Base-by-base conservation (phyloP, 2,888 invertebrate genomes). In the Leucophora obtusa region DNA sequence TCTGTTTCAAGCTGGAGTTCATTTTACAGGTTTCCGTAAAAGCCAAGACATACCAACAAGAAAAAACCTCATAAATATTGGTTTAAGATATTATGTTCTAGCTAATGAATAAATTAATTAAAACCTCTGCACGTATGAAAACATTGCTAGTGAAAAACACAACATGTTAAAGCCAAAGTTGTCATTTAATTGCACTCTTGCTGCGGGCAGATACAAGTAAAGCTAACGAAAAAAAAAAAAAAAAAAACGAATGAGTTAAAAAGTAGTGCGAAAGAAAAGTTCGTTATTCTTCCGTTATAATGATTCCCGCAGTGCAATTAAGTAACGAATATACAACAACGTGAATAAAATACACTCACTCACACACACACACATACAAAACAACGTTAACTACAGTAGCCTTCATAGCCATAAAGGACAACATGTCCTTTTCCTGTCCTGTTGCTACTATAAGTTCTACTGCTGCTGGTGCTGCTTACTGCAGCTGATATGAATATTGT, bases 301-400 rank as follows among this genome's bases (percentile, higher is more conserved):
- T 78, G 77, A 77, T 70, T 79, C 82, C 83, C 79, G 77, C 79
- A 82, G 78, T 75, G 83, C 82, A 83, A 83, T 83, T 83, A 82
- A 78, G 80, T 71, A 71, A 65, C 68, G 69, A 73, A 75, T 66
- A 43, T 4, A 75, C 47, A 66, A 66, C 28, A 79, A 70, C 53
- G 28, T 33, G 18, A 33, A 35, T 14, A 65, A 53, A 11, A 65
- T 11, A 38, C 38, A 38, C 38, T 9, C 35, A 35, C 35, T 11
- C 38, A 51, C 10, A 54, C 53, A 14, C 38, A 51, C 10, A 54
- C 53, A 14, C 35, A 68, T 1, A 24, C 18, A 18, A 47, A 54
- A 21, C 21, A 54, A 8, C 28, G 11, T 15, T 17, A 35, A 11
- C 56, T 24, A 17, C 43, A 56, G 2, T 54, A 43, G 59, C 50